Evolutionary conservation across 1,140 invertebrate species (phyloP).

Genomic region (Caerostris extrusa): DNA sequence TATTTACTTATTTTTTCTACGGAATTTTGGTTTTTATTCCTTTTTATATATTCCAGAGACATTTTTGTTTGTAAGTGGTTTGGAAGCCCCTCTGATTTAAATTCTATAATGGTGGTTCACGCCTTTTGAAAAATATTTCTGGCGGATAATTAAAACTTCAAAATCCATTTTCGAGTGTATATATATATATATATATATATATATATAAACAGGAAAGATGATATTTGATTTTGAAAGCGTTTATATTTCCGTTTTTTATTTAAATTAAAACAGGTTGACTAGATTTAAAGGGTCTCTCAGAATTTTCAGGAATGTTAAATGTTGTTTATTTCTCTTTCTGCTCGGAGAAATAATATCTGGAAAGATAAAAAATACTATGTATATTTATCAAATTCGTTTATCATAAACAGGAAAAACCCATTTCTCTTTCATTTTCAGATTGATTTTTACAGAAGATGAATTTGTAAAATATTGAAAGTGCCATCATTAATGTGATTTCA

Average conservation of each 20-base stretch:
- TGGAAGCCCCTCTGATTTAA: constrained; percentile 23
- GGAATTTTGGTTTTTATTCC: not conserved
- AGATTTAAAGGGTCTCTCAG: not conserved
- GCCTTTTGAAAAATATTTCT: not conserved
- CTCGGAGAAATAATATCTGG: too few species aligned
- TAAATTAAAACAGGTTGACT: not conserved
- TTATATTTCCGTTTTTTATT: not conserved
- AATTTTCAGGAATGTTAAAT: too few species aligned
- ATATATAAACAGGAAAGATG: not conserved
- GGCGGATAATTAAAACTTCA: not conserved
- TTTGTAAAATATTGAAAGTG: too few species aligned
- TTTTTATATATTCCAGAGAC: not conserved
- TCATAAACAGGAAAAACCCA: too few species aligned
- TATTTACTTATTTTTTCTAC: not conserved
- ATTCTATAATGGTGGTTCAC: not conserved
- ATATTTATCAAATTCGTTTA: too few species aligned
- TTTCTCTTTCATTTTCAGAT: too few species aligned
- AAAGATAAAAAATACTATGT: too few species aligned
- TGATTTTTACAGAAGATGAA: too few species aligned
- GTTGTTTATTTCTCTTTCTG: too few species aligned
- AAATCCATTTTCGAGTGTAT: not conserved
- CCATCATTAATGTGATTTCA: too few species aligned
- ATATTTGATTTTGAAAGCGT: not conserved
- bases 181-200: not conserved
- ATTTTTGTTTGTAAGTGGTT: constrained; percentile 53